Conservation (phyloP, 92 coral and sea anemone species). For the Palythoa caribaeorum region DNA sequence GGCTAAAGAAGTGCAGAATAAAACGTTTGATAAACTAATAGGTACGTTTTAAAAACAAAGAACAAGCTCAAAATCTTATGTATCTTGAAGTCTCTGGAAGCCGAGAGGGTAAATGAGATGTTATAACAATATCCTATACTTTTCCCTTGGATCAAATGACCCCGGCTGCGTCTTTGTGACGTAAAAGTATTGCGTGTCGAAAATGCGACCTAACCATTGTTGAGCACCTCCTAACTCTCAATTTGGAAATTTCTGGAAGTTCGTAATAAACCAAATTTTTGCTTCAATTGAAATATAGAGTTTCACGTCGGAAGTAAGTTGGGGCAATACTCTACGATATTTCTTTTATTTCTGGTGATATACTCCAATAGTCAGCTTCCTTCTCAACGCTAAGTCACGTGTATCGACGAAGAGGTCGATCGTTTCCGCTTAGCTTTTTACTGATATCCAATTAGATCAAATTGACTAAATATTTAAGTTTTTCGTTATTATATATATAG, state of each 20-base stretch:
- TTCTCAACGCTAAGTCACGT: background rate
- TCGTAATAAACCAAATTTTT: background rate
- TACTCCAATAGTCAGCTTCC: background rate
- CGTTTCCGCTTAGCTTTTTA: slow-evolving; percentile 39
- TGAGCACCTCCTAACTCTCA: background rate
- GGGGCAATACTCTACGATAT: slow-evolving; percentile 5
- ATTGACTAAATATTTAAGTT: background rate
- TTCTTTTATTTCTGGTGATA: background rate
- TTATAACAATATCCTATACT: background rate
- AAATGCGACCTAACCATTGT: background rate
- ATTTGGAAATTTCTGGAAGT: slow-evolving; percentile 22
- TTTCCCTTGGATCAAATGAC: too few relatives aligned
- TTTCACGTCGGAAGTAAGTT: background rate
- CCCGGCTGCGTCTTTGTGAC: slow-evolving; percentile 29
- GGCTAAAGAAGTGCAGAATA: background rate
- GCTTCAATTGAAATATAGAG: background rate
- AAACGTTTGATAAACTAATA: background rate
- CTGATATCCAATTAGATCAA: background rate
- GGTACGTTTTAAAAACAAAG: background rate
- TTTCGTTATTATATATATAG: background rate
- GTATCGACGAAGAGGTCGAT: background rate
- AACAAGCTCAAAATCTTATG: background rate
- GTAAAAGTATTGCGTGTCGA: background rate
- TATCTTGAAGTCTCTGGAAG: background rate
- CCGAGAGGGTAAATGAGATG: background rate